Percentiles rank a stretch among this genome's conserved stretches.
phyloP scores from a whole-genome alignment of 2,888 invertebrate species.

The Pardosa pseudoannulata region DNA sequence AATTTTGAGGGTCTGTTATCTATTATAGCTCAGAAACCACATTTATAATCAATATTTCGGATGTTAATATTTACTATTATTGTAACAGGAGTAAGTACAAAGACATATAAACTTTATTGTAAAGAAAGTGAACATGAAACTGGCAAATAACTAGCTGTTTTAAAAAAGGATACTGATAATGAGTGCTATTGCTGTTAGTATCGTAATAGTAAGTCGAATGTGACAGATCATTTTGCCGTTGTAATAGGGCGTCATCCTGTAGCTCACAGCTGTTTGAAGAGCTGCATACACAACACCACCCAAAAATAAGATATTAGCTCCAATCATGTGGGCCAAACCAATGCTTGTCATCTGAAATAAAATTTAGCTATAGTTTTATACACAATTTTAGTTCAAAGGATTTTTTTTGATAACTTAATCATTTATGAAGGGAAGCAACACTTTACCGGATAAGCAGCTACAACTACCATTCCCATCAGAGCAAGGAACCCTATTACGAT shows the following conservation, averaged over 20 bases:
- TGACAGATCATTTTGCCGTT: constrained; percentile 56
- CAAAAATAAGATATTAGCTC: constrained; percentile 59
- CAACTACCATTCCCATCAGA: constrained; percentile 62
- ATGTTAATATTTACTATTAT: too few species aligned
- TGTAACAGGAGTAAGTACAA: too few species aligned
- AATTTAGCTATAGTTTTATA: too few species aligned
- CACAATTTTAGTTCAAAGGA: too few species aligned
- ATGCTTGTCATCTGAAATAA: constrained; percentile 56
- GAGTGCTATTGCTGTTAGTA: constrained; percentile 21
- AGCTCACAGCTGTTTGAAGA: constrained; percentile 54
- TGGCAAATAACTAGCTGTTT: too few species aligned
- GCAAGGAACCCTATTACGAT: constrained; percentile 50
- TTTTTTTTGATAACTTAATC: too few species aligned
- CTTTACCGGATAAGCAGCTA: constrained; percentile 67
- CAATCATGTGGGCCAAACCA: constrained; percentile 35
- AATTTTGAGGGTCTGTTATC: too few species aligned
- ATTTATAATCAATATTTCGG: too few species aligned
- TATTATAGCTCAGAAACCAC: too few species aligned
- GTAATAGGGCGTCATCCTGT: constrained; percentile 53
- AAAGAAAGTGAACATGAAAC: too few species aligned
- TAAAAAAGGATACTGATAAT: constrained; percentile 64
- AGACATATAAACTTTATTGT: too few species aligned
- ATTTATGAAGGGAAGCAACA: neutral
- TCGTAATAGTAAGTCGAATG: constrained; percentile 43
- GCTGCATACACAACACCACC: constrained; percentile 47